Percentiles rank a stretch among this genome's conserved stretches.
Evolutionary conservation across 2,888 invertebrate genomes (phyloP).

Genomic region (Brachypterus glaber): DNA sequence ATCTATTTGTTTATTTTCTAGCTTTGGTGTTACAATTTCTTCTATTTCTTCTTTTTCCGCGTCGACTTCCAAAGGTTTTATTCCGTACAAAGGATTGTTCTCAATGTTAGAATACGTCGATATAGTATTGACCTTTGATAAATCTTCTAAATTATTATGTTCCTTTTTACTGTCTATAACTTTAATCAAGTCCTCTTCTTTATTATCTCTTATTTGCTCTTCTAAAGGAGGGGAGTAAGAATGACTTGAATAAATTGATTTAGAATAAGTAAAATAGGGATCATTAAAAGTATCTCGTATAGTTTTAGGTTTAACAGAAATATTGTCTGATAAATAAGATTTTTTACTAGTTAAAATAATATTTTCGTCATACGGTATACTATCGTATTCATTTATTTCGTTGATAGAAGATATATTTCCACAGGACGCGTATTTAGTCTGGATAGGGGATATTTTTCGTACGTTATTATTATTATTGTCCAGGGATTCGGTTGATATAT

Average conservation of each 20-base stretch:
- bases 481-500: slow-evolving; percentile 35
- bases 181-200: slow-evolving; percentile 11
- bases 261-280: slow-evolving; percentile 26
- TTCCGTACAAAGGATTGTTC: slow-evolving; percentile 16
- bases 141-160: slow-evolving; percentile 5
- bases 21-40: slow-evolving; percentile 5
- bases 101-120: slow-evolving; percentile 7
- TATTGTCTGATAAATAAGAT: slow-evolving; percentile 23
- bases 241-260: slow-evolving; percentile 21
- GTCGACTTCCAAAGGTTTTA: slow-evolving; percentile 8
- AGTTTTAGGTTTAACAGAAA: slow-evolving; percentile 31
- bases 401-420: slow-evolving; percentile 19
- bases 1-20: slow-evolving; percentile 17
- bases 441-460: slow-evolving; percentile 26
- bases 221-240: not conserved
- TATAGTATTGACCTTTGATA: slow-evolving; percentile 1
- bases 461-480: slow-evolving; percentile 26
- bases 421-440: slow-evolving; percentile 34
- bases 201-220: not conserved
- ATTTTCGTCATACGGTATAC: slow-evolving; percentile 38
- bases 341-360: slow-evolving; percentile 34
- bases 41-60: slow-evolving; percentile 16
- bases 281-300: slow-evolving; percentile 36
- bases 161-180: not conserved
- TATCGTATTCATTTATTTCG: slow-evolving; percentile 23